phyloP scores from a whole-genome alignment of 2,113 vertebrate species.

The Myanophis thanlyinensis region DNA sequence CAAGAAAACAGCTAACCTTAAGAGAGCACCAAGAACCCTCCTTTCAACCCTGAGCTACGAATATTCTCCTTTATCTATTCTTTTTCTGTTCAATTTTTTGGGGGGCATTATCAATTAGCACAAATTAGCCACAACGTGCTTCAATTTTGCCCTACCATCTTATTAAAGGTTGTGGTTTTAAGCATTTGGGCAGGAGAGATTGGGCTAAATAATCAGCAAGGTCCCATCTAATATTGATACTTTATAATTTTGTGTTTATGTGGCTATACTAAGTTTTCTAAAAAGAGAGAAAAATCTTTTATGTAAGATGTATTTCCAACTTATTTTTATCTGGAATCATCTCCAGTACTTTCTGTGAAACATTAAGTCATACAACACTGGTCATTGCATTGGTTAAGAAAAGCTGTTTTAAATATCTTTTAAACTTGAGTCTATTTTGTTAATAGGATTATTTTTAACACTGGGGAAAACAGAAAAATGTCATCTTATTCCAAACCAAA shows the following conservation, averaged over 20 bases:
- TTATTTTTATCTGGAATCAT: neutral
- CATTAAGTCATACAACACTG: neutral
- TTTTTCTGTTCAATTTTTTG: neutral
- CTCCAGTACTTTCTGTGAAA: neutral
- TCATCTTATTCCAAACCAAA: neutral
- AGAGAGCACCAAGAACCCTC: neutral
- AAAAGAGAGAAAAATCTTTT: neutral
- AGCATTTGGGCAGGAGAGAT: neutral
- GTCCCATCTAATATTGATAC: neutral
- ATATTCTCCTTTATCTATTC: neutral
- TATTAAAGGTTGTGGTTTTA: neutral
- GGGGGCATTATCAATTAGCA: neutral
- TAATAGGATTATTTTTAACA: neutral
- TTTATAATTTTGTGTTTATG: neutral
- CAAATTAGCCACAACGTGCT: neutral
- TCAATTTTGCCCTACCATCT: neutral
- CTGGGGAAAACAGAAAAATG: neutral
- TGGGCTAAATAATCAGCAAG: neutral
- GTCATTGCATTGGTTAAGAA: neutral
- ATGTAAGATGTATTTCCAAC: neutral
- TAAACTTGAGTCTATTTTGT: neutral
- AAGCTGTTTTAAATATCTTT: neutral
- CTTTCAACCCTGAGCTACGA: neutral
- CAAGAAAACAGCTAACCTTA: neutral
- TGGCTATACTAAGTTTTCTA: neutral